These are phyloP conservation scores for Coptodon bakossiorum DNA, from an alignment of 2,113 vertebrate genomes.

Conservation along the genomic window DNA sequence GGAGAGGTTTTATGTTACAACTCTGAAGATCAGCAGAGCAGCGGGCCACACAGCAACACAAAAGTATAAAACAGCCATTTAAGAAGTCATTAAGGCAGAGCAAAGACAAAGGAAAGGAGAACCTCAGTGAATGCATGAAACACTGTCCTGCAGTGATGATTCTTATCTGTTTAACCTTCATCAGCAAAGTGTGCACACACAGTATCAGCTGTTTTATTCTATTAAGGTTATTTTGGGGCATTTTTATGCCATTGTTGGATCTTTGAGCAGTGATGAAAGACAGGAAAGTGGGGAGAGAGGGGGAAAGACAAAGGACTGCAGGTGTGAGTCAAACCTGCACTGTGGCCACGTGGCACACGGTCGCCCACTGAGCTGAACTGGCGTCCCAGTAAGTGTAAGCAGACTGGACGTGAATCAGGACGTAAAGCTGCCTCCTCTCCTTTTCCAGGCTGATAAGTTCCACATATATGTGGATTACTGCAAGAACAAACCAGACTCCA, in stretches of 20 bases:
- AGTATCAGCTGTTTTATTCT: not conserved
- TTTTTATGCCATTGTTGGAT: rapidly evolving
- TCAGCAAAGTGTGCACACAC: not conserved
- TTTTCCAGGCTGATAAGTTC: conserved; percentile 92
- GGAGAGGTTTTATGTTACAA: not conserved
- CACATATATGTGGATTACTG: conserved; percentile 99
- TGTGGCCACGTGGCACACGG: not conserved
- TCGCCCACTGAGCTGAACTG: not conserved
- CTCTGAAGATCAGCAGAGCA: not conserved
- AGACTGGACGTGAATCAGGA: not conserved
- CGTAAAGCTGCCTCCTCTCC: not conserved
- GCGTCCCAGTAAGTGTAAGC: not conserved
- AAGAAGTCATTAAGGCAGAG: not conserved
- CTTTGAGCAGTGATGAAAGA: not conserved
- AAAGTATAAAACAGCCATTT: not conserved
- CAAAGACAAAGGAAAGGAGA: not conserved
- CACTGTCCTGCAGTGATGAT: not conserved
- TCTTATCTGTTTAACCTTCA: not conserved
- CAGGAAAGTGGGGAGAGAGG: not conserved
- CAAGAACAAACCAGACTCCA: conserved; percentile 99
- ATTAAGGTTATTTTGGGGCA: not conserved
- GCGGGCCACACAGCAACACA: not conserved
- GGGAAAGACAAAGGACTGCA: not conserved
- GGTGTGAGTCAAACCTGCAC: not conserved
- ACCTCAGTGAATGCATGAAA: not conserved